These are phyloP conservation scores for Oreochromis niloticus DNA, from an alignment of 2,113 vertebrate species.

Conservation along the genomic window DNA sequence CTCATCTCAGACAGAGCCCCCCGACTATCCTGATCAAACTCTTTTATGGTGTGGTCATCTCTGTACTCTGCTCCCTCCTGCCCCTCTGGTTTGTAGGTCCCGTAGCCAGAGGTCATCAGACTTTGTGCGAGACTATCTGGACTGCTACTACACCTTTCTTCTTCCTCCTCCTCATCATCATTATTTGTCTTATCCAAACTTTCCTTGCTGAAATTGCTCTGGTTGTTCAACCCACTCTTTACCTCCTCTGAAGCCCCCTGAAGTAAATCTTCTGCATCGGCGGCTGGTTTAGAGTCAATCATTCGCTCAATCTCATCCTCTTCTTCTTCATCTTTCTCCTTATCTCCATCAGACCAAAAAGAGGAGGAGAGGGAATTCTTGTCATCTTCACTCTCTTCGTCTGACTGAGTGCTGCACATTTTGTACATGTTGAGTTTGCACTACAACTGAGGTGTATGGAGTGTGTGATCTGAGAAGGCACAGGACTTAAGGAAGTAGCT, in stretches of 20 bases:
- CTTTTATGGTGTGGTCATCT: slow-evolving; percentile 40
- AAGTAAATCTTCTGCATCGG: neutral
- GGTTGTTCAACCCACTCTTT: neutral
- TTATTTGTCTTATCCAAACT: neutral
- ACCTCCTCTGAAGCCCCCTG: neutral
- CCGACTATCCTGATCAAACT: slow-evolving; percentile 45
- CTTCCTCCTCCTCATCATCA: neutral
- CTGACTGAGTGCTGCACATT: slow-evolving; percentile 8
- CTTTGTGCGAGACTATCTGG: slow-evolving; percentile 45
- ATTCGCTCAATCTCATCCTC: neutral
- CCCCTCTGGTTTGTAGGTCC: slow-evolving; percentile 57
- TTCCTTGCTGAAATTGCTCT: neutral
- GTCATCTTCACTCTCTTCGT: slow-evolving; percentile 18
- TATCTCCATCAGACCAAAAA: slow-evolving; percentile 64
- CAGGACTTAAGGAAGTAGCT: slow-evolving; percentile 23
- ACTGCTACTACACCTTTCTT: neutral
- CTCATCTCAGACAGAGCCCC: slow-evolving; percentile 26
- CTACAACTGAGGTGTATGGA: neutral
- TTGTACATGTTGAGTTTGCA: slow-evolving; percentile 46
- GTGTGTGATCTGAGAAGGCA: slow-evolving; percentile 6
- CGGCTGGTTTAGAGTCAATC: neutral
- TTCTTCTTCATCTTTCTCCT: slow-evolving; percentile 15
- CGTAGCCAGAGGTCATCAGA: slow-evolving; percentile 65
- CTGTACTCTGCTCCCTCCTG: slow-evolving; percentile 30
- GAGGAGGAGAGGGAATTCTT: slow-evolving; percentile 50